Evolutionary conservation across 1,140 invertebrate species (phyloP).

Genomic region (Drosophila burlai): DNA sequence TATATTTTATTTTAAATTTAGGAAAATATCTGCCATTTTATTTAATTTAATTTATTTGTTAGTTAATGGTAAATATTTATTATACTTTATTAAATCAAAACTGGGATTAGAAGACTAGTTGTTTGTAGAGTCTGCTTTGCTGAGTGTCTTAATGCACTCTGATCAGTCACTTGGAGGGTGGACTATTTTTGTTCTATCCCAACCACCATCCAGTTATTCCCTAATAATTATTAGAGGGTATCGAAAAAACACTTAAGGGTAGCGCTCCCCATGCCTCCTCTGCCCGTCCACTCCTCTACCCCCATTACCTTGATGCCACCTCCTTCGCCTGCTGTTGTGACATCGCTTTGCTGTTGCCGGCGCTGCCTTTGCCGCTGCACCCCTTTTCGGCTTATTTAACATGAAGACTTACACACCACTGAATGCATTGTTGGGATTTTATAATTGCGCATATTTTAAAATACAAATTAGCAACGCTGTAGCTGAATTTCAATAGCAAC

Average conservation of each 20-base stretch:
- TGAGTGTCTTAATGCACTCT: too few species aligned
- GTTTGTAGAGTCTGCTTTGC: too few species aligned
- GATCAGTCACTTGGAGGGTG: too few species aligned
- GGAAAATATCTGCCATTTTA: neutral
- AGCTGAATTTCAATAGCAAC: constrained; percentile 76
- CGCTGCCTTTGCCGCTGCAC: constrained; percentile 31
- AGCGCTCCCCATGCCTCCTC: constrained; percentile 22
- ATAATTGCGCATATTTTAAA: constrained; percentile 84
- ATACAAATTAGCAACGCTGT: constrained; percentile 84
- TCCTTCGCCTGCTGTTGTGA: constrained; percentile 65
- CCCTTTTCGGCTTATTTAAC: constrained; percentile 77
- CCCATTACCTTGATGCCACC: constrained; percentile 22
- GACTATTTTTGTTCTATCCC: neutral
- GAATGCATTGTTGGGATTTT: constrained; percentile 68
- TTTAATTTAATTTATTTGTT: neutral
- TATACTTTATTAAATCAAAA: neutral
- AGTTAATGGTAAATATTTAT: neutral
- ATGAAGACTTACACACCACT: constrained; percentile 77
- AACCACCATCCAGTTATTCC: too few species aligned
- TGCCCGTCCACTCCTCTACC: constrained; percentile 6
- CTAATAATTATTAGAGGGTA: neutral
- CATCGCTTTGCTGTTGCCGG: constrained; percentile 51
- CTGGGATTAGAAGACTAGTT: neutral
- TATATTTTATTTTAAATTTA: neutral
- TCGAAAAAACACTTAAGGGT: constrained; percentile 65